Percentiles rank a stretch among this genome's conserved stretches.
These are phyloP conservation scores for Folsomia candida DNA, from an alignment of 2,888 invertebrate genomes.

Conservation along the genomic window DNA sequence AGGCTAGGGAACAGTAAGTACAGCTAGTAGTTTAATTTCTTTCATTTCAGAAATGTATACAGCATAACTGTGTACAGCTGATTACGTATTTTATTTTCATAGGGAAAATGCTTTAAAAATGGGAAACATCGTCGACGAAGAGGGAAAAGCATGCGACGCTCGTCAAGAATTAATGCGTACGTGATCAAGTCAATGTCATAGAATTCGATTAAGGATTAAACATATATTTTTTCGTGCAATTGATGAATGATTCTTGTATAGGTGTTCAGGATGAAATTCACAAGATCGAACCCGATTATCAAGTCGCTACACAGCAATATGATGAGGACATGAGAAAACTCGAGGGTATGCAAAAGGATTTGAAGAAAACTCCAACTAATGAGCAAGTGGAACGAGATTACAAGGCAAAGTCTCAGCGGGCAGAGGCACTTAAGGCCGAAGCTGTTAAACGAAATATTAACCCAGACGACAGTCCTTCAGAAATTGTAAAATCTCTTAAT, in stretches of 20 bases:
- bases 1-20: slow-evolving; percentile 39
- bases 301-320: slow-evolving; percentile 27
- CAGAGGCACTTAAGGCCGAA: slow-evolving; percentile 28
- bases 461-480: slow-evolving; percentile 31
- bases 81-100: slow-evolving; percentile 6
- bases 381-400: slow-evolving; percentile 39
- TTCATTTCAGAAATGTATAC: background rate
- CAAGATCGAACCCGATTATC: slow-evolving; percentile 36
- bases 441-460: slow-evolving; percentile 27
- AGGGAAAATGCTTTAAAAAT: slow-evolving; percentile 30
- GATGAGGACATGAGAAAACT: slow-evolving; percentile 23
- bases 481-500: slow-evolving; percentile 28
- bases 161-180: slow-evolving; percentile 27
- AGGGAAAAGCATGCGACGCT: slow-evolving; percentile 28
- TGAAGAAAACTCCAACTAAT: slow-evolving; percentile 38
- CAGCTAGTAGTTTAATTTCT: slow-evolving; percentile 6
- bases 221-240: too few species aligned
- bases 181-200: background rate
- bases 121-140: slow-evolving; percentile 33
- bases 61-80: background rate
- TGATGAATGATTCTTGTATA: slow-evolving; percentile 11
- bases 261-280: slow-evolving; percentile 31
- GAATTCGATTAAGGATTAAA: too few species aligned
- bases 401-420: slow-evolving; percentile 18
- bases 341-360: slow-evolving; percentile 16